Evolutionary conservation across 2,797 vertebrate genomes (phyloP).

Genomic region (Sebastes umbrosus): DNA sequence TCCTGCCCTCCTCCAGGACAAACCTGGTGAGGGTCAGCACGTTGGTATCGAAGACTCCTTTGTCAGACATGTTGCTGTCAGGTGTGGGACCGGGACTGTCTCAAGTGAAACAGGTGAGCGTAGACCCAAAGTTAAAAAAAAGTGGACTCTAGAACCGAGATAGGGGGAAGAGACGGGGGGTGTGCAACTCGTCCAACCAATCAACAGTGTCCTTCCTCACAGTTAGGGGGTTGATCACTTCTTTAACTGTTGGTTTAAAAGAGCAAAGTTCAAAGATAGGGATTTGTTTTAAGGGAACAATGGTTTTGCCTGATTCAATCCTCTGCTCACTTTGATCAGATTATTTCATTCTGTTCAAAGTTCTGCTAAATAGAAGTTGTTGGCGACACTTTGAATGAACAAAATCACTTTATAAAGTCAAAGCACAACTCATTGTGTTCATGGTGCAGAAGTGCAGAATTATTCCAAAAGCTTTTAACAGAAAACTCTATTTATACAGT

Average conservation of each 20-base stretch:
- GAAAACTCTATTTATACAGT: neutral
- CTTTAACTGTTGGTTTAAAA: conserved; percentile 25
- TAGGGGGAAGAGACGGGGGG: conserved; percentile 49
- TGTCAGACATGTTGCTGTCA: conserved; percentile 85
- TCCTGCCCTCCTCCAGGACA: conserved; percentile 92
- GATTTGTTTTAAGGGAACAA: conserved; percentile 19
- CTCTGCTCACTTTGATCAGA: neutral
- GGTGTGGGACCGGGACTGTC: conserved; percentile 32
- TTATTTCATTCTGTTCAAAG: neutral
- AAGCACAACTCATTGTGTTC: neutral
- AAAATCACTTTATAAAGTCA: neutral
- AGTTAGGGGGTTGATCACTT: conserved; percentile 23
- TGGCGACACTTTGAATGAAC: neutral
- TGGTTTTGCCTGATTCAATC: neutral
- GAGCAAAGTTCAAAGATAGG: conserved; percentile 77
- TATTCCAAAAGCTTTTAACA: neutral
- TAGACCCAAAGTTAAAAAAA: conserved; percentile 50
- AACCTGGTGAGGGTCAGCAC: conserved; percentile 93
- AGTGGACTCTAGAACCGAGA: conserved; percentile 37
- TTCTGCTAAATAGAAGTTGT: no score
- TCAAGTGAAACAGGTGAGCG: conserved; percentile 24
- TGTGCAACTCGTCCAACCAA: conserved; percentile 65
- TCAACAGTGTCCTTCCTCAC: conserved; percentile 30
- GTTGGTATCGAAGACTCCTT: conserved; percentile 88
- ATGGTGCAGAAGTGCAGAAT: neutral